Evolutionary conservation across 1,140 invertebrate genomes (phyloP).

Genomic region (Drosophila melanica): DNA sequence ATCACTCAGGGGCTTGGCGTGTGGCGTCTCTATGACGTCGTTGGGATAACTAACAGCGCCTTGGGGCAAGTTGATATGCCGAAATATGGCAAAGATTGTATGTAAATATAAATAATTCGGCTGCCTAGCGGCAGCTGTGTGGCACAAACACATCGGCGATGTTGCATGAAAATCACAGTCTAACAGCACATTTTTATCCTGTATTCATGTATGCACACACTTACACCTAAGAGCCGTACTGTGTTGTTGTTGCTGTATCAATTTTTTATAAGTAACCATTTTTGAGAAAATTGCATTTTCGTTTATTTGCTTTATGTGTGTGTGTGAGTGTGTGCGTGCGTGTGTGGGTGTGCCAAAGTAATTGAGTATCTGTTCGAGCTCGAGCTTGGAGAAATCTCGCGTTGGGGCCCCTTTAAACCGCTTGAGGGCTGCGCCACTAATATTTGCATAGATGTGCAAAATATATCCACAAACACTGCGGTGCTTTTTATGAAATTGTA

Average conservation of each 20-base stretch:
- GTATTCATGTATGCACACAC: constrained; percentile 6
- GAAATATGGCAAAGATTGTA: constrained; percentile 44
- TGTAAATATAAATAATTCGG: constrained; percentile 77
- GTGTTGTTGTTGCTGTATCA: constrained; percentile 53
- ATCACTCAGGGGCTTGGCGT: constrained; percentile 4
- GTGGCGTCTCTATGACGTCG: constrained; percentile 30
- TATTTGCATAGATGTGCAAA: constrained; percentile 66
- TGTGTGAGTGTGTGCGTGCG: neutral
- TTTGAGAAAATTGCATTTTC: constrained; percentile 77
- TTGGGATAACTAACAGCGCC: constrained; percentile 35
- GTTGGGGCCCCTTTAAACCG: constrained; percentile 27
- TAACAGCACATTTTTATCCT: neutral
- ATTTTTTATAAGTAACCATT: constrained; percentile 80
- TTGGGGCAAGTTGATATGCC: constrained; percentile 26
- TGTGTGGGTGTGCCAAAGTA: constrained; percentile 25
- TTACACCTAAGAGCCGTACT: constrained; percentile 2
- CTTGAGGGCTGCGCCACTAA: constrained; percentile 42
- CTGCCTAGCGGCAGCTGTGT: constrained; percentile 38
- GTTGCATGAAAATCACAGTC: constrained; percentile 16
- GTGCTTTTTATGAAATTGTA: constrained; percentile 35
- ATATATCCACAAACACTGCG: constrained; percentile 19
- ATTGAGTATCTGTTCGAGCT: constrained; percentile 43
- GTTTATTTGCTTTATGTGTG: constrained; percentile 58
- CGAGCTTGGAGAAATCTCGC: constrained; percentile 17
- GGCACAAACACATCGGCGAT: constrained; percentile 14